Evolutionary conservation across 2,113 vertebrate genomes (phyloP), one percentile per base, ranked within the genome.

Genomic region (Carassius gibelio): DNA sequence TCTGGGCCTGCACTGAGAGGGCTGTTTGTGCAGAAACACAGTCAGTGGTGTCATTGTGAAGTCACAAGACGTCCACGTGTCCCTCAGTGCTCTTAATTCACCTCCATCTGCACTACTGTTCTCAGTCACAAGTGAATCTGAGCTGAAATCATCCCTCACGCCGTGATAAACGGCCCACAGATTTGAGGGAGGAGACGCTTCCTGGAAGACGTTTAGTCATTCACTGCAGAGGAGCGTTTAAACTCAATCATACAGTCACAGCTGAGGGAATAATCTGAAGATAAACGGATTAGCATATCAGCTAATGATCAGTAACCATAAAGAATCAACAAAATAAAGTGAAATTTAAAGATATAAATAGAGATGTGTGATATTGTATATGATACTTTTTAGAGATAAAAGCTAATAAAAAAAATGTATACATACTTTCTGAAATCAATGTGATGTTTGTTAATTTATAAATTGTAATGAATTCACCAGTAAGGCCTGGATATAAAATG

Each of bases 1-100:
- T 64, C 50, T 34, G 68, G 79, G 36, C 21, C 26, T 3, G 21
- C 38, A 59, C 38, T 74, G 75, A 80, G 75, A 81, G 52, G 62
- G 36, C 81, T 81, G 61, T 82, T 69, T 88, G 62, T 75, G 72
- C 69, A 81, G 62, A 77, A 62, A 81, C 26, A 26, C 69, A 69
- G 75, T 57, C 14, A 48, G 72, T 30, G 52, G 77, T 84, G 72
- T 87, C 87, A 88, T 64, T 69, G 68, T 76, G 30, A 42, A 83
- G 85, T 89, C 89, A 89, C 87, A 89, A 81, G 89, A 72, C 77
- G 4, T 23, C 61, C 85, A 88, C 85, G 82, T 88, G 87, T 48
- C 61, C 68, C 77, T 61, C 30, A 19, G 34, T 15, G 75, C 75
- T 71, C 81, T 72, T 68, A 69, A 55, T 38, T 82, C 78, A 89